phyloP scores from a whole-genome alignment of 1,140 invertebrate genomes.

The Saccostrea glomerata region DNA sequence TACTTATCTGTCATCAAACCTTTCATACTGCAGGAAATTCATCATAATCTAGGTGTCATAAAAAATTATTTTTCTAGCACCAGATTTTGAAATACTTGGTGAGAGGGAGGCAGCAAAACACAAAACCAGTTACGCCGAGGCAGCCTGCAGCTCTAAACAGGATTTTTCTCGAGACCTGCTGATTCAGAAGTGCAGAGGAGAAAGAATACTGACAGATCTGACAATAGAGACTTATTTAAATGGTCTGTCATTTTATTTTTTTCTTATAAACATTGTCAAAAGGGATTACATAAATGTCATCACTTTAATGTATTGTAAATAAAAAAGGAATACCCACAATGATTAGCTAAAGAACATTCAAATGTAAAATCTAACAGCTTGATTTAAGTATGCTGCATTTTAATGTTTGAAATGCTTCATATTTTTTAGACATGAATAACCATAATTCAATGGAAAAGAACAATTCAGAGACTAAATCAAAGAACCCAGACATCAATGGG shows the following conservation, averaged over 20 bases:
- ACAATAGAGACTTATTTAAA: slow-evolving; percentile 51
- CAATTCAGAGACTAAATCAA: slow-evolving; percentile 18
- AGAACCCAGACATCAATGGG: slow-evolving; percentile 8
- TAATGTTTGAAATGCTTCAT: background rate
- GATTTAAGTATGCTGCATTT: background rate
- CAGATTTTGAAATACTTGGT: slow-evolving; percentile 40
- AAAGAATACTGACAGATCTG: slow-evolving; percentile 44
- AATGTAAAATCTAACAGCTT: too few species aligned
- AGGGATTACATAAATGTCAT: too few species aligned
- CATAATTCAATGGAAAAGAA: slow-evolving; percentile 22
- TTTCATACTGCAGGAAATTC: background rate
- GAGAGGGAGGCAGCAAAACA: slow-evolving; percentile 9
- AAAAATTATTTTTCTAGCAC: slow-evolving; percentile 38
- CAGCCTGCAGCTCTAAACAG: slow-evolving; percentile 23
- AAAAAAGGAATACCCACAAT: background rate
- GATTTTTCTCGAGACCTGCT: slow-evolving; percentile 24
- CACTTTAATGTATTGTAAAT: background rate
- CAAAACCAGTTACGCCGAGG: slow-evolving; percentile 41
- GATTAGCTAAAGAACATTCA: too few species aligned
- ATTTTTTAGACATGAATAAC: slow-evolving; percentile 4
- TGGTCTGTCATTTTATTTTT: too few species aligned
- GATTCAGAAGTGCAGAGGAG: slow-evolving; percentile 43
- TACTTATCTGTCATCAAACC: too few species aligned
- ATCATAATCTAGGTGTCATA: background rate
- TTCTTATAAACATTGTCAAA: too few species aligned